phyloP scores from a whole-genome alignment of 2,113 vertebrate genomes.

The Vimba vimba region DNA sequence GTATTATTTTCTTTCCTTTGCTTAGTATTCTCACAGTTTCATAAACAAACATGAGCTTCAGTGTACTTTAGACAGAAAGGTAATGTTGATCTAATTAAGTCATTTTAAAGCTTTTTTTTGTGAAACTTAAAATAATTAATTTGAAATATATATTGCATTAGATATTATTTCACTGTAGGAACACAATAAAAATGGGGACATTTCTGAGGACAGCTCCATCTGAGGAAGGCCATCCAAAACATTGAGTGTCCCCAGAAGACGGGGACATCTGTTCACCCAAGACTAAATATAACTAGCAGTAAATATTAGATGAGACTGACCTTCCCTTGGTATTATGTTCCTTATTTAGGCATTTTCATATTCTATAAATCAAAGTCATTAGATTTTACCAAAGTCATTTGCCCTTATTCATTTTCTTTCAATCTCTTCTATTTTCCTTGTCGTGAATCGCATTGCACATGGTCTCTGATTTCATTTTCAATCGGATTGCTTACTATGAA shows the following conservation, averaged over 20 bases:
- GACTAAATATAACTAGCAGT: background rate
- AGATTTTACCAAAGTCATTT: background rate
- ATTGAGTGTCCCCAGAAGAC: background rate
- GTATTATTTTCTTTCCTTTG: too few relatives aligned
- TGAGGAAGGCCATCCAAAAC: background rate
- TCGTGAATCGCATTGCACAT: background rate
- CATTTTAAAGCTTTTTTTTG: background rate
- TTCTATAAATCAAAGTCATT: background rate
- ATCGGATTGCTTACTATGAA: background rate
- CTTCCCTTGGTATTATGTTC: background rate
- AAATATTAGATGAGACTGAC: background rate
- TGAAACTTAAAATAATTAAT: background rate
- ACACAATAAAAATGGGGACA: background rate
- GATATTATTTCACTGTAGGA: background rate
- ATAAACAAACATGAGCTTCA: too few relatives aligned
- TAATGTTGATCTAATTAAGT: too few relatives aligned
- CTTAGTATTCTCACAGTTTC: too few relatives aligned
- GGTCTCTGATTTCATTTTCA: background rate
- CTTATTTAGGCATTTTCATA: background rate
- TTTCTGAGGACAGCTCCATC: background rate
- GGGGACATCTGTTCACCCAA: background rate
- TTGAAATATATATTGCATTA: too few relatives aligned
- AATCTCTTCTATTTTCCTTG: background rate
- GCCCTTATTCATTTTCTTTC: background rate
- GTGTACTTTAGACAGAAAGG: too few relatives aligned